Percentiles rank a stretch among this genome's conserved stretches.
phyloP scores from a whole-genome alignment of 2,888 invertebrate species.

The Tricholauxania praeusta region DNA sequence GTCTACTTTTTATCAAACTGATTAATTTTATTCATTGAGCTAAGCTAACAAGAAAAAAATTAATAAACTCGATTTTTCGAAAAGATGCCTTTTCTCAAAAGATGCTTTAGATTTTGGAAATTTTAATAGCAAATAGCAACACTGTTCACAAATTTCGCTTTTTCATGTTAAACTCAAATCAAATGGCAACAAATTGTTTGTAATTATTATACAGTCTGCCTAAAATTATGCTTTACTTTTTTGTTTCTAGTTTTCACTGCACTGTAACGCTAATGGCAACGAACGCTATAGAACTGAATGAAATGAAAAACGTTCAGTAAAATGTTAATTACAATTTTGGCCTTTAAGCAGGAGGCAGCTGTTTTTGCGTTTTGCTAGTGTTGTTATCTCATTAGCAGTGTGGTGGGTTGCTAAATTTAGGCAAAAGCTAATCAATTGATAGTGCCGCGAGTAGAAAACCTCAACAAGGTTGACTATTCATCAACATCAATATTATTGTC shows the following conservation, averaged over 20 bases:
- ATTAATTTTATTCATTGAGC: no score
- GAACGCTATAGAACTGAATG: conserved; percentile 3
- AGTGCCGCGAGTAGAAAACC: neutral
- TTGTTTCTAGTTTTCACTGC: neutral
- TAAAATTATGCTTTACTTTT: neutral
- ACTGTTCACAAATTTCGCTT: neutral
- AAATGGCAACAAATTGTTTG: neutral
- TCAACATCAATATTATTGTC: neutral
- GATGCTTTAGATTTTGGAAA: no score
- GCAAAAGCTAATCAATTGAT: neutral
- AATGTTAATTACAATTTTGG: neutral
- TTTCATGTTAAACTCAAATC: neutral
- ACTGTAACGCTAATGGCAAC: conserved; percentile 23
- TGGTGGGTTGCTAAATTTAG: neutral
- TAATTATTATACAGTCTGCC: neutral
- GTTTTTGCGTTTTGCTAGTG: neutral
- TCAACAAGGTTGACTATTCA: neutral
- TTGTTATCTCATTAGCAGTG: neutral
- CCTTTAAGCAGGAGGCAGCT: neutral
- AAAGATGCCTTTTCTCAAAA: no score
- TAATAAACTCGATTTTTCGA: accelerated
- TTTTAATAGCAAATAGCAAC: neutral
- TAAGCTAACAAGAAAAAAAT: no score
- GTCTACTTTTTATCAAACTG: no score
- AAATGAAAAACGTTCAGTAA: neutral